Evolutionary conservation across 2,113 vertebrate species (phyloP), one percentile per base, ranked within the genome.

Genomic region (Centrocercus urophasianus): DNA sequence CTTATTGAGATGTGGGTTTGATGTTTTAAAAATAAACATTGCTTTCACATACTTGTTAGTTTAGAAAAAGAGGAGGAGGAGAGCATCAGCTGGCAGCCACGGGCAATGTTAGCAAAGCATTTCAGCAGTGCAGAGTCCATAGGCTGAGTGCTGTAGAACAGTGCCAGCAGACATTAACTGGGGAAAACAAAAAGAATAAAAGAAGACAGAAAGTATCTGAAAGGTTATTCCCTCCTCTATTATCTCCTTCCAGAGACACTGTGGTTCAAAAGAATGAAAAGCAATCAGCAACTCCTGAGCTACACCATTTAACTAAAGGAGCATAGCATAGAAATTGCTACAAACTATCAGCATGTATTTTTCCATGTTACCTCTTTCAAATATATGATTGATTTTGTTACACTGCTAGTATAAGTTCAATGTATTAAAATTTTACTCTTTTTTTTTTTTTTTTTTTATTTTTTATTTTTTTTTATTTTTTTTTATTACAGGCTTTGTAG

Each of bases 11-110:
- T 34, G 43, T 43, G 52, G 24, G 30, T 32, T 65, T 70, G 56
- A 48, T n/a, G 50, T 47, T 84, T 88, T 65, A 83, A 91, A 91
- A 88, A 66, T 43, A 84, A 93, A 60, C 25, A 60, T 47, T 54
- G 21, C 5, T 75, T 80, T 66, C 30, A 17, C 21, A 48, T 56
- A 71, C n/a, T 48, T 80, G 30, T 48, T 45, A 42, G n/a, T 30
- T 30, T 60, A 57, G n/a, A 64, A 77, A 28, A 93, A 65, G 30
- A 69, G 28, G 34, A 86, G 60, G n/a, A 15, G 25, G 21, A 50
- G n/a, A 70, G 63, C 1, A 0, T 47, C 67, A 83, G 16, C 36
- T 59, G 54, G 67, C 24, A 60, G n/a, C 38, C 56, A 65, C 13
- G 28, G 83, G 50, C 25, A 60, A 8, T 20, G 17, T 19, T 36